These are phyloP conservation scores for Brachionus koreanus DNA, from an alignment of 1,140 invertebrate genomes.

Conservation along the genomic window DNA sequence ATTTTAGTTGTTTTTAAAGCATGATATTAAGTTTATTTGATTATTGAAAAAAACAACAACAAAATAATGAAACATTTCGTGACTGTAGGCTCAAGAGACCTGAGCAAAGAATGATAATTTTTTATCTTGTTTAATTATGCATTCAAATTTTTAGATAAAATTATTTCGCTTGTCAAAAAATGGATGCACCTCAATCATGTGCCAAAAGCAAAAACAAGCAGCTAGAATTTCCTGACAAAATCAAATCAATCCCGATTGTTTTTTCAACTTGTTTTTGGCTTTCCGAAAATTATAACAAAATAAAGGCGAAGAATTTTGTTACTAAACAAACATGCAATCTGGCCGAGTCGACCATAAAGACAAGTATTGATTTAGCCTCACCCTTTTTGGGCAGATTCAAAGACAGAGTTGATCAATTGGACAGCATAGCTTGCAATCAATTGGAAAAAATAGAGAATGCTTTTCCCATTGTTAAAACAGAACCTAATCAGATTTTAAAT, in stretches of 20 bases:
- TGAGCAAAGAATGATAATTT: background rate
- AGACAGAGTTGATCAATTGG: background rate
- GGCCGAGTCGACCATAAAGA: background rate
- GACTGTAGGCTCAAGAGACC: background rate
- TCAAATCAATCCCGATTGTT: slow-evolving; percentile 36
- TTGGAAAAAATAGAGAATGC: slow-evolving; percentile 8
- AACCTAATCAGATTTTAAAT: background rate
- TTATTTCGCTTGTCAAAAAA: slow-evolving; percentile 21
- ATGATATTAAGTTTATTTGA: background rate
- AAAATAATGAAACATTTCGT: background rate
- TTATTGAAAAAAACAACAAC: background rate
- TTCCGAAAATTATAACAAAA: slow-evolving; percentile 4
- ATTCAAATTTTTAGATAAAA: slow-evolving; percentile 5
- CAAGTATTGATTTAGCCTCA: slow-evolving; percentile 7
- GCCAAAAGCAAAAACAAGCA: background rate
- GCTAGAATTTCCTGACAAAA: background rate
- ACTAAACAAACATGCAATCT: slow-evolving; percentile 14
- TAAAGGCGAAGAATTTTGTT: slow-evolving; percentile 12
- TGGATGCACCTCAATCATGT: background rate
- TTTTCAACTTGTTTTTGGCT: slow-evolving; percentile 20
- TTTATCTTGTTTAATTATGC: background rate
- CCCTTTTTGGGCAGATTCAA: background rate
- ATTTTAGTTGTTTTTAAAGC: background rate
- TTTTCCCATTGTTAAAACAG: background rate
- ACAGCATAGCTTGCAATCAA: background rate